Evolutionary conservation across 2,888 invertebrate species (phyloP).

Genomic region (Helobdella robusta): DNA sequence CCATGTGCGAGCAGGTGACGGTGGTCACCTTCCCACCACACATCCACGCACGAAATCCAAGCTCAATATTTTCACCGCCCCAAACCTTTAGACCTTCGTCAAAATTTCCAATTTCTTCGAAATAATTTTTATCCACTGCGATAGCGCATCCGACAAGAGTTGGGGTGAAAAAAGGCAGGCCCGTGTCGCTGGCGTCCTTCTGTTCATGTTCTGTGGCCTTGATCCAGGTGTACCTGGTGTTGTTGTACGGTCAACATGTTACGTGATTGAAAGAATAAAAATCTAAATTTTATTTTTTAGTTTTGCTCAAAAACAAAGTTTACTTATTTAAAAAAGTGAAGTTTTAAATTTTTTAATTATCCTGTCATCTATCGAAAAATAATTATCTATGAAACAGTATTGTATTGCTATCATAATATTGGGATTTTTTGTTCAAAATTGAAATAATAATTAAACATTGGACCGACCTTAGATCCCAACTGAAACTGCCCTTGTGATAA

Average conservation of each 20-base stretch:
- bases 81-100: slow-evolving; percentile 36
- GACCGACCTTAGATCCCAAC: slow-evolving; percentile 34
- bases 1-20: slow-evolving; percentile 36
- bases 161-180: slow-evolving; percentile 35
- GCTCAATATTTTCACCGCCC: slow-evolving; percentile 39
- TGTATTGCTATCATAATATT: no score
- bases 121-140: slow-evolving; percentile 35
- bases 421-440: no score
- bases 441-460: background rate
- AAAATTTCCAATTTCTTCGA: slow-evolving; percentile 34
- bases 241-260: no score
- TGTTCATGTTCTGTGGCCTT: slow-evolving; percentile 33
- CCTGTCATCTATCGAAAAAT: no score
- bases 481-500: slow-evolving; percentile 30
- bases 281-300: no score
- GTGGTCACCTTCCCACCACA: slow-evolving; percentile 37
- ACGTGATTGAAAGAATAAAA: no score
- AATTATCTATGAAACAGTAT: no score
- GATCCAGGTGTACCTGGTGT: slow-evolving; percentile 36
- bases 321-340: no score
- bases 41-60: slow-evolving; percentile 37
- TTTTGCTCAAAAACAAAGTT: no score
- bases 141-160: slow-evolving; percentile 38
- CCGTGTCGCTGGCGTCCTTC: slow-evolving; percentile 28
- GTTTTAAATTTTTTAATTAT: no score